Evolutionary conservation across 2,113 vertebrate species (phyloP).

Genomic region (Mixornis gularis): DNA sequence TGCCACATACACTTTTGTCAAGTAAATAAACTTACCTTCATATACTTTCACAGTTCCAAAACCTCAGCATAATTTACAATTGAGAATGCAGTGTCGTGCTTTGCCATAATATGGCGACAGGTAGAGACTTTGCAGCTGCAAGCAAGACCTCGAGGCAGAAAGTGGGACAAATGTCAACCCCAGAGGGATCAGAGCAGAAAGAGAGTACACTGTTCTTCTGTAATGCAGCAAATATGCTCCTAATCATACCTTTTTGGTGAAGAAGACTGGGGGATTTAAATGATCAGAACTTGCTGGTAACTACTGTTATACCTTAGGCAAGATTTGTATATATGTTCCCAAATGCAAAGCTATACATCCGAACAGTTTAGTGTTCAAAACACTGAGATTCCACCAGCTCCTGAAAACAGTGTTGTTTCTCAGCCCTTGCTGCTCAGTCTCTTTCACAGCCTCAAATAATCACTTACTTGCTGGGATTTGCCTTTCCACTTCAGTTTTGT

Average conservation of each 20-base stretch:
- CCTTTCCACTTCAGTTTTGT: neutral
- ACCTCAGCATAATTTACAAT: neutral
- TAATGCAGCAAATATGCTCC: neutral
- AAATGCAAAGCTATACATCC: neutral
- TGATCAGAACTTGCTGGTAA: neutral
- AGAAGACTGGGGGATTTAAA: neutral
- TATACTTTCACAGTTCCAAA: neutral
- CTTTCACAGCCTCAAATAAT: neutral
- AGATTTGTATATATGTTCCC: neutral
- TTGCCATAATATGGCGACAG: neutral
- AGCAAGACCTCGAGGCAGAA: neutral
- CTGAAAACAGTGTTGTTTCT: neutral
- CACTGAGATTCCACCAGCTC: neutral
- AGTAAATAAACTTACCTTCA: constrained; percentile 34
- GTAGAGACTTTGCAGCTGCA: neutral
- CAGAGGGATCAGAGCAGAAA: neutral
- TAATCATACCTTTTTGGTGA: neutral
- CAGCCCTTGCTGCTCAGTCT: neutral
- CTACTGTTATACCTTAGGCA: neutral
- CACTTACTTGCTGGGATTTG: neutral
- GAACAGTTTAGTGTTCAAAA: neutral
- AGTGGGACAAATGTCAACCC: neutral
- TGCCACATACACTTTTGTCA: constrained; percentile 11
- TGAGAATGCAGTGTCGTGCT: neutral
- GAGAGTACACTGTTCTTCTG: neutral